Percentiles rank a stretch among this genome's conserved stretches.
Conservation (phyloP, 1,140 invertebrate species). For the Hormaphis cornu region DNA sequence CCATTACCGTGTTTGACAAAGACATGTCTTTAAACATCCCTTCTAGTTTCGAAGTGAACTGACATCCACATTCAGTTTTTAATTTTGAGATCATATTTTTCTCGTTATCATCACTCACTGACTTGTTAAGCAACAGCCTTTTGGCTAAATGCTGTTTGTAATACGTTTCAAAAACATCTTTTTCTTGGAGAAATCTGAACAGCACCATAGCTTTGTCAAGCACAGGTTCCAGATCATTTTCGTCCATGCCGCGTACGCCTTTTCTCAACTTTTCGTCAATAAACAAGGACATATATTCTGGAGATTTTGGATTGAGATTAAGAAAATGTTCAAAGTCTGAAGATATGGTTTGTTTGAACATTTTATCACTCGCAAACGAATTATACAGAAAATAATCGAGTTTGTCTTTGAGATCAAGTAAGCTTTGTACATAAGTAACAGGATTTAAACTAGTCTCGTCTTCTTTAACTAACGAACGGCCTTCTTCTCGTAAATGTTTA, state of each 20-base stretch:
- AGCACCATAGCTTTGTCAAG: constrained; percentile 99
- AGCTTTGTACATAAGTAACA: constrained; percentile 77
- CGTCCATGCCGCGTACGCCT: constrained; percentile 97
- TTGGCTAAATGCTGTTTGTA: constrained; percentile 99
- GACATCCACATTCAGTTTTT: constrained; percentile 99
- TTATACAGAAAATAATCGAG: constrained; percentile 96
- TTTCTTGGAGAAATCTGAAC: constrained; percentile 97
- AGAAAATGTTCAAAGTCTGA: constrained; percentile 98
- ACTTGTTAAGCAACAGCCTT: constrained; percentile 92
- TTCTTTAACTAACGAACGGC: constrained; percentile 84
- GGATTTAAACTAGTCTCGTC: constrained; percentile 80
- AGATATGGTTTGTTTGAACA: constrained; percentile 92
- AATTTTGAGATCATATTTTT: constrained; percentile 99
- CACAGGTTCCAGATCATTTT: constrained; percentile 95
- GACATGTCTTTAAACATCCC: constrained; percentile 99
- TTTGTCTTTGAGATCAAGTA: constrained; percentile 93
- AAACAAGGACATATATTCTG: constrained; percentile 96
- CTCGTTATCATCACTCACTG: constrained; percentile 97
- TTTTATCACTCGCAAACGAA: constrained; percentile 94
- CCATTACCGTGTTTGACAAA: constrained; percentile 96
- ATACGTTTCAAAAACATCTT: constrained; percentile 99
- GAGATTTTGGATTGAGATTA: constrained; percentile 94
- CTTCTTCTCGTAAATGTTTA: constrained; percentile 86
- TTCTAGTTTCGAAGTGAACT: constrained; percentile 98
- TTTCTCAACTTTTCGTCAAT: constrained; percentile 99